Base-by-base conservation (phyloP, 2,797 vertebrate species). In the Jordanella pulchra region DNA sequence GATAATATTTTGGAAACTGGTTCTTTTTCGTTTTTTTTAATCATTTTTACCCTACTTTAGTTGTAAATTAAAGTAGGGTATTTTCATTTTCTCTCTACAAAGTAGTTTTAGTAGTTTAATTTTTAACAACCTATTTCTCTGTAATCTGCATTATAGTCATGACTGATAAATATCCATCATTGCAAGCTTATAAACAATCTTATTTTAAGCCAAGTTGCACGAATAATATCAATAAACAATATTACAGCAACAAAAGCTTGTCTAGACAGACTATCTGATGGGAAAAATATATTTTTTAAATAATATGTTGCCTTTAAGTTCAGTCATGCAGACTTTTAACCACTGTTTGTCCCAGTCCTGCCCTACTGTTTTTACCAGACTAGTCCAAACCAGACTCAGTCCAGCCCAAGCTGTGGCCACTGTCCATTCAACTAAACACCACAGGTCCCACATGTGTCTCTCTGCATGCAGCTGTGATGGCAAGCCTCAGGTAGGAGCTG, bases 391-490 rank as follows among this genome's bases (percentile, higher is more conserved):
- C 23, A 76, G 64, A 73, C 72, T 56, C 32, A 35, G 28, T 60
- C 65, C 68, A 77, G 58, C 70, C 50, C 28, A 54, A 60, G 14
- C 78, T 67, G 27, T 56, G 74, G 65, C 79, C 71, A 47, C 82
- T 39, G 48, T 76, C 60, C 13, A 67, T 45, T 39, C 0, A 28
- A 51, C 67, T 69, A 80, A 83, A 71, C 72, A 72, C 82, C 72
- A 3, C 80, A 67, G 63, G 60, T 76, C 79, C 64, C 42, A 9
- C 28, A 23, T 39, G 5, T 67, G 75, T 80, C 75, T 82, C 72
- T 69, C 39, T 67, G 69, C 82, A 89, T 68, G 82, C 76, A 56
- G 23, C 61, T 74, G 71, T 12, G 60, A 76, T 65, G 42, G 65
- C 50, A 53, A 68, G 76, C 28, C 80, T 74, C 39, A 63, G 17